Percentiles rank a stretch among this genome's conserved stretches.
Evolutionary conservation across 2,797 vertebrate genomes (phyloP).

Genomic region (Holocentrus rufus): DNA sequence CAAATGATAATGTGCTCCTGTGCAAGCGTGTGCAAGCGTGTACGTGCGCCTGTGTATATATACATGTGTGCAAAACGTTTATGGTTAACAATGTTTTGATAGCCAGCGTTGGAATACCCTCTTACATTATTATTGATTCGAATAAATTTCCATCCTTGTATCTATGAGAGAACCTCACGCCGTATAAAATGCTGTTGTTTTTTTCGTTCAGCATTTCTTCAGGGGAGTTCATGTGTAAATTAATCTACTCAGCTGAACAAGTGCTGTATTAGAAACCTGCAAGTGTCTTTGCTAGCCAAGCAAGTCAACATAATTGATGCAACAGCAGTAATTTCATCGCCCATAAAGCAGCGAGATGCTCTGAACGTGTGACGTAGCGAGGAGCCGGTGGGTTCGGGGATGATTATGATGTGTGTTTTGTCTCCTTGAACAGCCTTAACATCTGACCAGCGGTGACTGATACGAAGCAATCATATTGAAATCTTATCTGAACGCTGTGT

Average conservation of each 20-base stretch:
- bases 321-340: conserved; percentile 63
- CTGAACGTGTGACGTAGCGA: conserved; percentile 40
- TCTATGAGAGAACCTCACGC: conserved; percentile 38
- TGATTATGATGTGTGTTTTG: conserved; percentile 61
- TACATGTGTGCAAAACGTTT: conserved; percentile 25
- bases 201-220: conserved; percentile 78
- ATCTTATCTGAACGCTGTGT: conserved; percentile 70
- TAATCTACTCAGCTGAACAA: conserved; percentile 76
- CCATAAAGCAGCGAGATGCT: conserved; percentile 59
- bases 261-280: conserved; percentile 61
- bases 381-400: conserved; percentile 41
- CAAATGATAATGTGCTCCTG: conserved; percentile 74
- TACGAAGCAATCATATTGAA: conserved; percentile 68
- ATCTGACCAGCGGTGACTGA: conserved; percentile 72
- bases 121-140: conserved; percentile 60
- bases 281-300: conserved; percentile 68
- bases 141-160: conserved; percentile 32
- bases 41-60: too few relatives aligned
- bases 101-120: conserved; percentile 36
- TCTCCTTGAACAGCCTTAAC: conserved; percentile 62
- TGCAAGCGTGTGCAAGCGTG: not conserved
- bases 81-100: conserved; percentile 39
- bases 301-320: conserved; percentile 67
- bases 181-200: conserved; percentile 54
- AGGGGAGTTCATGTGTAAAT: conserved; percentile 75